These are phyloP conservation scores for Crotalus adamanteus DNA, from an alignment of 2,797 vertebrate species.

Conservation along the genomic window DNA sequence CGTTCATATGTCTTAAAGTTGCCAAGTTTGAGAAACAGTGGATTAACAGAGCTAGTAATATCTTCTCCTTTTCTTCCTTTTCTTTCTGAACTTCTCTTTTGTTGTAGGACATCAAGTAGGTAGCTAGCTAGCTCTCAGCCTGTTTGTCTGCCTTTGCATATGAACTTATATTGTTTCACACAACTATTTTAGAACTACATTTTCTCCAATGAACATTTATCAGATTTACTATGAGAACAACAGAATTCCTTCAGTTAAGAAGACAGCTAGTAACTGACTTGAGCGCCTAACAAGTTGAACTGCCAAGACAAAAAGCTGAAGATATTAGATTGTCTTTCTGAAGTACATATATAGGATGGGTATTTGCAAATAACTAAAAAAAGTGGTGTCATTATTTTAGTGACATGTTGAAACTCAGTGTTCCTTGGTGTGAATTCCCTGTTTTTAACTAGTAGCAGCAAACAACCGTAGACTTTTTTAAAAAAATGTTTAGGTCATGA, in stretches of 20 bases:
- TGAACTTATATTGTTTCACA: too few species aligned
- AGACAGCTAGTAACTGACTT: not conserved
- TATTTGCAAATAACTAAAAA: slow-evolving; percentile 24
- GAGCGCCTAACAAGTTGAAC: slow-evolving; percentile 14
- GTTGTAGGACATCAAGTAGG: too few species aligned
- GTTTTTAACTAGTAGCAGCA: not conserved
- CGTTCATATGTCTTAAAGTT: too few species aligned
- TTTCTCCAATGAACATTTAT: not conserved
- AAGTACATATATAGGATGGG: not conserved
- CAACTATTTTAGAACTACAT: not conserved
- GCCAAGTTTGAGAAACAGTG: too few species aligned
- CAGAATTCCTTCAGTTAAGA: not conserved
- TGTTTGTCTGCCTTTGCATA: too few species aligned
- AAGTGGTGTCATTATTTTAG: not conserved
- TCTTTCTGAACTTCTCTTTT: too few species aligned
- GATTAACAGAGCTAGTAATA: too few species aligned
- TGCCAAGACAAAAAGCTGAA: slow-evolving; percentile 9
- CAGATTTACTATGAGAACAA: not conserved
- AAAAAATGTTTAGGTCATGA: not conserved
- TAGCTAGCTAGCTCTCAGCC: too few species aligned
- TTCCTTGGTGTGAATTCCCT: slow-evolving; percentile 1
- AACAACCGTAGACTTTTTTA: fast-evolving
- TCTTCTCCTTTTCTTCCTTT: too few species aligned
- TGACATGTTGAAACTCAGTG: not conserved
- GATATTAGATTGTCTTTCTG: slow-evolving; percentile 1